Evolutionary conservation across 2,888 invertebrate species (phyloP).

Genomic region (Microplitis deprimator): DNA sequence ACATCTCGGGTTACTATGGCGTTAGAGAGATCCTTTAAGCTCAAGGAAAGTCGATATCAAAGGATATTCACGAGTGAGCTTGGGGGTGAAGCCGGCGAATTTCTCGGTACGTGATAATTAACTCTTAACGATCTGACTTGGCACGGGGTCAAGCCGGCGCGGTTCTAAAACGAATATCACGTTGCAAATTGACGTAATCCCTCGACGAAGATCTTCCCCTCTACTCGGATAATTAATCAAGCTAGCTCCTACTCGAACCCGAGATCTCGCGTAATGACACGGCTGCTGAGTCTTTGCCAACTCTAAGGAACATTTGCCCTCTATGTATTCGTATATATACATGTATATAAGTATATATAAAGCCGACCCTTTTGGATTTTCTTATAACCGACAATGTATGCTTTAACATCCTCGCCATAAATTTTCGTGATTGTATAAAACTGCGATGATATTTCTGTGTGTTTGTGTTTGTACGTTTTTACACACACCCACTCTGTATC

Average conservation of each 20-base stretch:
- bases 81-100: slow-evolving; percentile 20
- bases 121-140: slow-evolving; percentile 46
- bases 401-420: slow-evolving; percentile 23
- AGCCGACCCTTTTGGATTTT: slow-evolving; percentile 28
- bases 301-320: slow-evolving; percentile 37
- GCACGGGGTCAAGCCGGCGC: slow-evolving; percentile 43
- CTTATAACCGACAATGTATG: slow-evolving; percentile 21
- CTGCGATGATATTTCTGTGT: background rate
- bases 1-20: background rate
- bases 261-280: slow-evolving; percentile 41
- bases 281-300: slow-evolving; percentile 40
- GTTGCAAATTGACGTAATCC: slow-evolving; percentile 51
- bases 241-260: slow-evolving; percentile 39
- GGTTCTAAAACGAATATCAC: slow-evolving; percentile 52
- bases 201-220: slow-evolving; percentile 41
- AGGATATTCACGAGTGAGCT: slow-evolving; percentile 24
- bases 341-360: background rate
- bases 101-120: slow-evolving; percentile 39
- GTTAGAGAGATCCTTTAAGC: background rate
- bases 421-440: slow-evolving; percentile 11
- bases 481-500: background rate
- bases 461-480: background rate
- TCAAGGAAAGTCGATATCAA: slow-evolving; percentile 23
- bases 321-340: slow-evolving; percentile 7
- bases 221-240: slow-evolving; percentile 50